phyloP scores from a whole-genome alignment of 2,797 vertebrate genomes.

The Melanitta fusca region DNA sequence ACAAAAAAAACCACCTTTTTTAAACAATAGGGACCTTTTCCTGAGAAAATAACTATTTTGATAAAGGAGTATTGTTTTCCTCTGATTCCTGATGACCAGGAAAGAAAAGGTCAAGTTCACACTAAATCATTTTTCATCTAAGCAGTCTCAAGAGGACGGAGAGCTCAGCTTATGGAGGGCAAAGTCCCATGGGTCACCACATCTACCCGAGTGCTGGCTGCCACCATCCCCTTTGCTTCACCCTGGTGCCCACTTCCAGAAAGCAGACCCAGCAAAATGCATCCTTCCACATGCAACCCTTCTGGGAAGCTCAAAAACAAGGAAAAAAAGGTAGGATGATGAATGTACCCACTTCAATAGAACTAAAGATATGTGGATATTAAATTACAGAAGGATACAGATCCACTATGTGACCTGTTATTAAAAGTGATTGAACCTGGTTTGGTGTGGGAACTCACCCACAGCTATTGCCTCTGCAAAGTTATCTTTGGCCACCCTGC shows the following conservation, averaged over 20 bases:
- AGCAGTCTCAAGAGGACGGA: neutral
- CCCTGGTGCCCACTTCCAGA: rapidly evolving
- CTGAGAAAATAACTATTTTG: conserved; percentile 18
- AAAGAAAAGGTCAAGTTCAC: conserved; percentile 28
- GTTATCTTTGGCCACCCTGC: neutral
- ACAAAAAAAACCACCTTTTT: neutral
- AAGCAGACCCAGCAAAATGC: neutral
- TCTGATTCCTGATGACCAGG: neutral
- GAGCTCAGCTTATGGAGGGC: neutral
- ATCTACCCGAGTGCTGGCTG: rapidly evolving
- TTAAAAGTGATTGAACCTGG: neutral
- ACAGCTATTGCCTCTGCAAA: neutral
- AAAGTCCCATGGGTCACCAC: neutral
- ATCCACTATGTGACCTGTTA: neutral
- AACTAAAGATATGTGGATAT: neutral
- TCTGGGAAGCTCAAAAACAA: neutral
- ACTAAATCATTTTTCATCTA: conserved; percentile 7
- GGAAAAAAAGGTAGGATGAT: neutral
- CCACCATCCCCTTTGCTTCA: neutral
- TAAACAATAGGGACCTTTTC: conserved; percentile 39
- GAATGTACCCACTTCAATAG: neutral
- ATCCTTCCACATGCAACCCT: rapidly evolving
- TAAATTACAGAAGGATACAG: neutral
- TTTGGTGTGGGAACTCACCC: neutral
- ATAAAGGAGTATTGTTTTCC: conserved; percentile 30